Conservation (phyloP, 2,797 vertebrate genomes). For the Coregonus suidteri region DNA sequence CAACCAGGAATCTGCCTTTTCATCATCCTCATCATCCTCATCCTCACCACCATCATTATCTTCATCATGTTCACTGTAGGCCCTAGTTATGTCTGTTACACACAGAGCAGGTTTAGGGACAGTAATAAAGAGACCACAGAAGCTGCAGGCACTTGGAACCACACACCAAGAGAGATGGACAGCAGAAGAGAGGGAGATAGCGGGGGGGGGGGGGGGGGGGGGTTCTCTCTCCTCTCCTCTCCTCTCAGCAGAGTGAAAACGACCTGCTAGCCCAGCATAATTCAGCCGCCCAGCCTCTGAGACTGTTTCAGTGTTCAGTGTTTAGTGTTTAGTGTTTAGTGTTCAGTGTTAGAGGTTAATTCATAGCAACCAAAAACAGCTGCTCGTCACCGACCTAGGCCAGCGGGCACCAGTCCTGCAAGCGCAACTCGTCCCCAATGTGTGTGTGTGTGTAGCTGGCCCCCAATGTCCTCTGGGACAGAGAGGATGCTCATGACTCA, state of each 20-base stretch:
- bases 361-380: slow-evolving; percentile 39
- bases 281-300: not conserved
- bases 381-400: slow-evolving; percentile 32
- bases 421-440: slow-evolving; percentile 8
- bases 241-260: slow-evolving; percentile 1
- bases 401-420: slow-evolving; percentile 31
- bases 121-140: not conserved
- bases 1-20: not conserved
- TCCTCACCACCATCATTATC: not conserved
- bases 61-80: too few species aligned
- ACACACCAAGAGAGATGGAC: slow-evolving; percentile 4
- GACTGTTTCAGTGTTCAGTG: not conserved
- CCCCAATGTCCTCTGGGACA: not conserved
- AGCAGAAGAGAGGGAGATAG: not conserved
- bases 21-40: not conserved
- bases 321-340: slow-evolving; percentile 1
- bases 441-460: not conserved
- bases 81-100: too few species aligned
- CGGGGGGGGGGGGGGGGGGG: not conserved
- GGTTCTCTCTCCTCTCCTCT: not conserved
- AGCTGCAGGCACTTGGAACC: slow-evolving; percentile 2
- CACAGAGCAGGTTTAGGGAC: not conserved
- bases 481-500: not conserved
- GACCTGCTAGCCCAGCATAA: not conserved
- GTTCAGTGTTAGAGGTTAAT: slow-evolving; percentile 23